Evolutionary conservation across 1,140 invertebrate species (phyloP).

Genomic region (Pseudoatta argentina): DNA sequence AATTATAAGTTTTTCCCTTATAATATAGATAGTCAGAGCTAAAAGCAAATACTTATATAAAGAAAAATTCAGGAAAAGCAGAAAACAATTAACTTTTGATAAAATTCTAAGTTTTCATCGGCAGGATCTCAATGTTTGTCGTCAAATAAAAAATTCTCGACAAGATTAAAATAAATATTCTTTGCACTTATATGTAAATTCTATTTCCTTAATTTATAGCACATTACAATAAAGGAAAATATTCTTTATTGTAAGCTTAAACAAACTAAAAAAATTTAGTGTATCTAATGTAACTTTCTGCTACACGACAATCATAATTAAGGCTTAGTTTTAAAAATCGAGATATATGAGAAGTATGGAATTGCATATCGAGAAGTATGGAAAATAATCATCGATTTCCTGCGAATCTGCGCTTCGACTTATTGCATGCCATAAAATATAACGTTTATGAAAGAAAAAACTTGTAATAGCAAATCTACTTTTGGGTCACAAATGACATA

Average conservation of each 20-base stretch:
- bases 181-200: neutral
- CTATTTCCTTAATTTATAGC: neutral
- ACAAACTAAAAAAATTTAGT: neutral
- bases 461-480: slow-evolving; percentile 23
- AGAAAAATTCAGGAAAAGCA: neutral
- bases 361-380: neutral
- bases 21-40: slow-evolving; percentile 56
- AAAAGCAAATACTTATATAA: slow-evolving; percentile 29
- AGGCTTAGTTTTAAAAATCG: neutral
- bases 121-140: slow-evolving; percentile 3
- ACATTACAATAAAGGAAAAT: neutral
- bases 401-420: neutral
- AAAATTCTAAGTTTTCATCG: neutral
- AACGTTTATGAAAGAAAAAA: neutral
- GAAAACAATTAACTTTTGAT: neutral
- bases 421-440: neutral
- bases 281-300: neutral
- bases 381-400: neutral
- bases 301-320: neutral
- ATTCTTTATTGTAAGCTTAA: neutral
- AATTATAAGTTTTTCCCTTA: slow-evolving; percentile 68
- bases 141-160: neutral
- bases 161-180: neutral
- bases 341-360: neutral
- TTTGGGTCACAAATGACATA: slow-evolving; percentile 47